phyloP scores from a whole-genome alignment of 2,797 vertebrate genomes.

The Coreius guichenoti region DNA sequence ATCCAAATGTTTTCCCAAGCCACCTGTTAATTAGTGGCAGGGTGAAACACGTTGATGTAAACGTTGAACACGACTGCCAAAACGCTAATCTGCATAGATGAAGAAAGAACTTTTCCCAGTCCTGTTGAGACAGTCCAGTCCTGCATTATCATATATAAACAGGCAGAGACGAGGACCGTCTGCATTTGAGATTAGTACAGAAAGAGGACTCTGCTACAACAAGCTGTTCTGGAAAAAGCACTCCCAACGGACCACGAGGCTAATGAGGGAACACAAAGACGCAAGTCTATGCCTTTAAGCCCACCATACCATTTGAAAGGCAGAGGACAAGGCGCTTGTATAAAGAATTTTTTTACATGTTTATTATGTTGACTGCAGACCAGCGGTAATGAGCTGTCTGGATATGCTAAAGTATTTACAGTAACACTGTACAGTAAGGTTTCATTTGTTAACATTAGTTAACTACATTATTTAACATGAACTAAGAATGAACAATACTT shows the following conservation, averaged over 20 bases:
- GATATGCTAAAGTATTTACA: background rate
- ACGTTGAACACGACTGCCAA: slow-evolving; percentile 24
- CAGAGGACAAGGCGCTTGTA: slow-evolving; percentile 46
- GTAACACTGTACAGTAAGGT: background rate
- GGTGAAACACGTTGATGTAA: slow-evolving; percentile 33
- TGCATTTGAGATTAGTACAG: slow-evolving; percentile 59
- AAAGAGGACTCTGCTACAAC: slow-evolving; percentile 32
- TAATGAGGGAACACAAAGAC: slow-evolving; percentile 65
- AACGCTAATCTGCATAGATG: slow-evolving; percentile 27
- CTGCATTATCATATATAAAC: slow-evolving; percentile 63
- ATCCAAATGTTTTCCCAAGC: slow-evolving; percentile 23
- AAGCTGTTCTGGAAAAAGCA: slow-evolving; percentile 56
- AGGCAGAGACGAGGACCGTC: slow-evolving; percentile 46
- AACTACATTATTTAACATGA: background rate
- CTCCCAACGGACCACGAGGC: slow-evolving; percentile 47
- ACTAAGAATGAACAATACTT: background rate
- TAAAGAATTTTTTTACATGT: background rate
- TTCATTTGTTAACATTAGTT: background rate
- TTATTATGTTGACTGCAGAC: slow-evolving; percentile 9
- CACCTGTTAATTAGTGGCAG: slow-evolving; percentile 23
- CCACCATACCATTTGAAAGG: slow-evolving; percentile 66
- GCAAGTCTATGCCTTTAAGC: slow-evolving; percentile 66
- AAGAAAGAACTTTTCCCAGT: slow-evolving; percentile 37
- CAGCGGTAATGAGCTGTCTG: slow-evolving; percentile 7
- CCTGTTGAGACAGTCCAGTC: slow-evolving; percentile 40